Evolutionary conservation across 2,797 vertebrate genomes (phyloP).

Genomic region (Smutsia temminckii): DNA sequence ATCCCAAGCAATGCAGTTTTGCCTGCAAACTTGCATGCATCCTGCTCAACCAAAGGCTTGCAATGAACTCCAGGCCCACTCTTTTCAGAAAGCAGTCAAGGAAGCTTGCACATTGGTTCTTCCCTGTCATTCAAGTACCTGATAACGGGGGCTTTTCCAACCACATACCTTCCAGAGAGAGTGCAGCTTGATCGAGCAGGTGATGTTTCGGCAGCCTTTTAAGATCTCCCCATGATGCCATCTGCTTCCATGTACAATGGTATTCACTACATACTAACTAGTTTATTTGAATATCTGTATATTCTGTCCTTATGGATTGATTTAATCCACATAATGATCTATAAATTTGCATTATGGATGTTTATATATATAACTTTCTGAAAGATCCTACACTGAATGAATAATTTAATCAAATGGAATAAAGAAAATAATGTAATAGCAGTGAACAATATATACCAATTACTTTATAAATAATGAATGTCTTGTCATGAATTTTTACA

Average conservation of each 20-base stretch:
- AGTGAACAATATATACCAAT: background rate
- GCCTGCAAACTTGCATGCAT: background rate
- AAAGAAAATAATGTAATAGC: background rate
- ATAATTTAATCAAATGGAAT: constrained; percentile 46
- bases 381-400: background rate
- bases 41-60: background rate
- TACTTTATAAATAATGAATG: constrained; percentile 42
- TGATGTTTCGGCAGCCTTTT: background rate
- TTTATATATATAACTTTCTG: constrained; percentile 5
- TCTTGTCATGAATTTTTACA: background rate
- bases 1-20: background rate
- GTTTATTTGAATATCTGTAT: background rate
- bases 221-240: background rate
- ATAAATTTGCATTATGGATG: background rate
- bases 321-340: constrained; percentile 14
- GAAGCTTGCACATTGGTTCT: background rate
- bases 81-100: background rate
- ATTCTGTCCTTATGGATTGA: background rate
- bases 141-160: background rate
- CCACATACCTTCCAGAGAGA: background rate
- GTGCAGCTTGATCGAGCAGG: background rate
- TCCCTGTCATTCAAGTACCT: background rate
- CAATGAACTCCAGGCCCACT: background rate
- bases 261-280: constrained; percentile 10
- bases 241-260: background rate